These are phyloP conservation scores for Drosophila obscura DNA, from an alignment of 1,140 invertebrate genomes.

Conservation along the genomic window DNA sequence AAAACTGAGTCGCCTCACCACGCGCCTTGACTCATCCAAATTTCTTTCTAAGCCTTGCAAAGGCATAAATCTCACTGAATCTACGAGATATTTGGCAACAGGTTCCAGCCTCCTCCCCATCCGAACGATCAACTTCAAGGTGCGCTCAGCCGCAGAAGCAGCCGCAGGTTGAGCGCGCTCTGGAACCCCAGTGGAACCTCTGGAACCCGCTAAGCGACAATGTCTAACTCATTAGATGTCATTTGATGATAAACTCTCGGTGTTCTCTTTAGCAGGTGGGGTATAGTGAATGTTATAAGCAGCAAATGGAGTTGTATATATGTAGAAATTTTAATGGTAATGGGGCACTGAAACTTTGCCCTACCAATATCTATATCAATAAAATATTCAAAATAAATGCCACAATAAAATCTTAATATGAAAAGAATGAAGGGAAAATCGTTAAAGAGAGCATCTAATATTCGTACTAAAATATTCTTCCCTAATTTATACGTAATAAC, in stretches of 20 bases:
- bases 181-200: constrained; percentile 16
- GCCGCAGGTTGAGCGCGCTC: constrained; percentile 11
- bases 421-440: too few relatives aligned
- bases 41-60: constrained; percentile 54
- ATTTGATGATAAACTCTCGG: constrained; percentile 66
- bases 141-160: constrained; percentile 39
- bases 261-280: constrained; percentile 26
- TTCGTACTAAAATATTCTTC: neutral
- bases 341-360: too few relatives aligned
- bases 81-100: constrained; percentile 68
- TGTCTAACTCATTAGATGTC: constrained; percentile 78
- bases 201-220: constrained; percentile 43
- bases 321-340: neutral
- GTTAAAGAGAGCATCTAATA: constrained; percentile 33
- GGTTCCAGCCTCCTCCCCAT: constrained; percentile 48
- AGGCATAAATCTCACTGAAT: constrained; percentile 46
- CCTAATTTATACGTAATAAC: constrained; percentile 71
- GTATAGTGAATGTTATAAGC: neutral
- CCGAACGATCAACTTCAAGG: constrained; percentile 40
- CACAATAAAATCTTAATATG: neutral
- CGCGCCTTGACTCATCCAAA: constrained; percentile 58
- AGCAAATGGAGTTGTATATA: neutral
- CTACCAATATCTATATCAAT: neutral
- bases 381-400: neutral
- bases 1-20: constrained; percentile 8